Base-by-base conservation (phyloP, 2,888 invertebrate species). In the Phyllotreta cruciferae region DNA sequence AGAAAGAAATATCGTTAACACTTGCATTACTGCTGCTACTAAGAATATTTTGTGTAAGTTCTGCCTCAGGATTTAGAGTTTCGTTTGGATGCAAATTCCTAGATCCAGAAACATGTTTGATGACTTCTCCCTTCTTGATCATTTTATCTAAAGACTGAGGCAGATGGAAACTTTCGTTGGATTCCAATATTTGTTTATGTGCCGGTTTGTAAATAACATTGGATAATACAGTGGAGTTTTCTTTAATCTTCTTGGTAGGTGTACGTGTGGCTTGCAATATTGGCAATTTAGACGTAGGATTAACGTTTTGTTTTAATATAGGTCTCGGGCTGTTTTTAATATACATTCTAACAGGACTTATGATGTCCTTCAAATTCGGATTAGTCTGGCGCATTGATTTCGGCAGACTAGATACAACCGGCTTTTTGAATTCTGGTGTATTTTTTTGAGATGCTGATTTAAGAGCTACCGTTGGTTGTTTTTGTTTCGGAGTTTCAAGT, bases 301-400 rank as follows among this genome's bases (percentile, higher is more conserved):
- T 10, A 4, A 63, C 45, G 10, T 64, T 66, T 38, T 63, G 52
- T 55, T 58, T 62, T 24, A 66, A 34, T 3, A 63, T 36, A 1
- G 64, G 34, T 9, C 49, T 53, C 6, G 68, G 66, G 52, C 68
- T 68, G 49, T 66, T 57, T 24, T 66, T 65, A 39, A 68, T 68
- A 35, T 68, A 68, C 38, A 66, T 42, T 7, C 66, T 54, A 4
- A 68, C 66, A 8, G 68, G 68, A 13, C 68, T 68, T 7, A 66
- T 56, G 6, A 68, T 56, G 41, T 68, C 54, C 41, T 64, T 66
- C 7, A 66, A 13, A 54, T 45, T 38, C 34, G 50, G 24, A 42
- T 37, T 55, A 24, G 24, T 24, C 24, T 4, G 1, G 24, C 24
- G 1, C 1, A 24, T 24, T 3, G 2, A 24, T 24, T 24, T 24